Conservation (phyloP, 53 echinoderm and acorn worm species). For the Pentamera pediparva region DNA sequence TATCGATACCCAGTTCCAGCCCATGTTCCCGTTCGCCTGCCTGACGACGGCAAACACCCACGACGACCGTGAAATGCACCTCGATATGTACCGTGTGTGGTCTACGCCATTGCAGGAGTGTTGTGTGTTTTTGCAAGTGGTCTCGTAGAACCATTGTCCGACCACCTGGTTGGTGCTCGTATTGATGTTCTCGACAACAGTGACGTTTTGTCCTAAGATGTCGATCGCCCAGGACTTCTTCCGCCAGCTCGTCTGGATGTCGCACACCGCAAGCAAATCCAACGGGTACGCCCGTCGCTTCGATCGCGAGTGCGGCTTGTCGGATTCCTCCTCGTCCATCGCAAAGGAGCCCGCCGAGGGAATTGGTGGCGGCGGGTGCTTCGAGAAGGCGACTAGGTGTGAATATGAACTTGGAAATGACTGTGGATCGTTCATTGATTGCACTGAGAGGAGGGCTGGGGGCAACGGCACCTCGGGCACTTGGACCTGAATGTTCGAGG, state of each 20-base stretch:
- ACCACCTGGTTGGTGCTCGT: slow-evolving; percentile 50
- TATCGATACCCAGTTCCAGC: slow-evolving; percentile 86
- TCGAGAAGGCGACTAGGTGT: slow-evolving; percentile 71
- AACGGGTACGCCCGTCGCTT: slow-evolving; percentile 44
- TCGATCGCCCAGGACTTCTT: slow-evolving; percentile 69
- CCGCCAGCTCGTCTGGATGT: slow-evolving; percentile 56
- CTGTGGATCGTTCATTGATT: slow-evolving; percentile 40
- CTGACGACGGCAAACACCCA: slow-evolving; percentile 87
- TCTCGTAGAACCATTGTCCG: slow-evolving; percentile 90
- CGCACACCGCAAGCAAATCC: slow-evolving; percentile 16
- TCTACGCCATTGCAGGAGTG: slow-evolving; percentile 76
- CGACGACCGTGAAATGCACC: slow-evolving; percentile 67
- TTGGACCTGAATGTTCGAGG: too few species aligned
- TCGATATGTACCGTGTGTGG: slow-evolving; percentile 51
- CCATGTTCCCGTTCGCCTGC: slow-evolving; percentile 54
- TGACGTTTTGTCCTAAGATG: slow-evolving; percentile 81
- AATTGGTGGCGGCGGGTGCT: slow-evolving; percentile 13
- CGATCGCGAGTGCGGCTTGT: slow-evolving; percentile 23
- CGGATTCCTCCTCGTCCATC: slow-evolving; percentile 43
- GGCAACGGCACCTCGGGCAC: too few species aligned
- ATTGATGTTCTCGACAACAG: slow-evolving; percentile 67
- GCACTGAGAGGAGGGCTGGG: slow-evolving; percentile 9
- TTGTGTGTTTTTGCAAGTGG: slow-evolving; percentile 55
- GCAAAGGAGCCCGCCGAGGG: slow-evolving; percentile 24
- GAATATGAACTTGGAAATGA: slow-evolving; percentile 63